Base-by-base conservation (phyloP, 2,888 invertebrate genomes). In the Vesta saturnalis region DNA sequence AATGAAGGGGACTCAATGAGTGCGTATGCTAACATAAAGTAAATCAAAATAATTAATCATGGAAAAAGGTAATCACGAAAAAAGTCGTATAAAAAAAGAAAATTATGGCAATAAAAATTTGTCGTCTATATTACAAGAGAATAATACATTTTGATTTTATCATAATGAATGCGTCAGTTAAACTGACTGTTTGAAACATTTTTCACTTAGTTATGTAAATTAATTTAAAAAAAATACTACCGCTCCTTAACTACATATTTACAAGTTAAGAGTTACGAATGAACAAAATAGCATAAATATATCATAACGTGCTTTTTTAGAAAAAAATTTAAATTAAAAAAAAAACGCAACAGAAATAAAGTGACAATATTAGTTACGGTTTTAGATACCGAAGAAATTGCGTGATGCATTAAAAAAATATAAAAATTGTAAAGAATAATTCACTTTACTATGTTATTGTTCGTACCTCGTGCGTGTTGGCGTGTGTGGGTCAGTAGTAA, bases 401-500 rank as follows among this genome's bases (percentile, higher is more conserved):
- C 73, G 73, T 73, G 73, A 60, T 54, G 22, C 16, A 35, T 43
- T 68, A 68, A 69, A 59, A 64, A 58, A 57, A n/a, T 46, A 6
- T 46, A 46, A 30, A 30, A 39, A 39, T 39, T 49, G 16, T 15
- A 15, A 3, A 18, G 18, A 71, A 70, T 74, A 71, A 74, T 74
- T 74, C 69, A 72, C 70, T 74, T 74, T 68, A 68, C 71, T 66
- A 71, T 61, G 62, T 70, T 67, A 71, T 67, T 72, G 70, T 56
- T 60, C 39, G n/a, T 8, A 30, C 30, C 10, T 6, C 65, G 70
- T 72, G 76, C 73, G 76, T 74, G 76, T 73, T 76, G 59, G 74
- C 74, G 74, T 76, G 76, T 76, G 69, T 73, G 72, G 73, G 75
- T 75, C 72, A 72, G 67, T 70, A 52, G 73, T 60, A 71, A 71